phyloP scores from a whole-genome alignment of 2,797 vertebrate species.

The Telmatherina bonti region DNA sequence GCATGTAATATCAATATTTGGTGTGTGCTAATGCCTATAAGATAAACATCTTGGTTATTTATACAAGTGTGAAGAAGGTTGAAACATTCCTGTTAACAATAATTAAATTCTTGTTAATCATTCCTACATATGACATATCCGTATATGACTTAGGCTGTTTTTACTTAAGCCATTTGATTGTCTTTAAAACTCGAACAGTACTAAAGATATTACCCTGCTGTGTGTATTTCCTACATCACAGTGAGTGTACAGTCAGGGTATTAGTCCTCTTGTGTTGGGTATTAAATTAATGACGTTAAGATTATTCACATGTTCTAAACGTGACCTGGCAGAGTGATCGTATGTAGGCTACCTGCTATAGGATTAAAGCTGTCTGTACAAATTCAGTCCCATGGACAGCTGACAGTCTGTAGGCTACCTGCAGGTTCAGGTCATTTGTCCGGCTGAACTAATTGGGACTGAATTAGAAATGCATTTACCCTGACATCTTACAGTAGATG shows the following conservation, averaged over 20 bases:
- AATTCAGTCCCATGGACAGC: constrained; percentile 30
- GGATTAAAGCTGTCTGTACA: constrained; percentile 63
- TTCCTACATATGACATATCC: background rate
- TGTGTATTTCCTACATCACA: background rate
- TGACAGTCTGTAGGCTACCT: constrained; percentile 27
- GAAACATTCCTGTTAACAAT: background rate
- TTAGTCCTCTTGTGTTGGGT: background rate
- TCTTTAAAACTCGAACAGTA: background rate
- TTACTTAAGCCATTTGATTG: background rate
- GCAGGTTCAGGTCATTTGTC: constrained; percentile 34
- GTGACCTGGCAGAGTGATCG: constrained; percentile 27
- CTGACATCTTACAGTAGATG: background rate
- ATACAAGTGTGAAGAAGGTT: background rate
- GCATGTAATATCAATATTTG: too few relatives aligned
- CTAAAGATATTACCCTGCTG: background rate
- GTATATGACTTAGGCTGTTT: background rate
- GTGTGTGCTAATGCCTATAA: too few relatives aligned
- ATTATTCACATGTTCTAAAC: constrained; percentile 32
- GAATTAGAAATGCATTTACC: background rate
- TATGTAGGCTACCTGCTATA: constrained; percentile 47
- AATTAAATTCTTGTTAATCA: background rate
- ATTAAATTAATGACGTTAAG: constrained; percentile 29
- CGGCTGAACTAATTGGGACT: constrained; percentile 24
- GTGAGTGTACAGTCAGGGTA: constrained; percentile 10
- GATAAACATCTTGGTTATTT: too few relatives aligned